A percentile compares a stretch with the other conserved stretches of the same genome.
phyloP scores from a whole-genome alignment of 2,888 invertebrate genomes.

The Leptura quadrifasciata region DNA sequence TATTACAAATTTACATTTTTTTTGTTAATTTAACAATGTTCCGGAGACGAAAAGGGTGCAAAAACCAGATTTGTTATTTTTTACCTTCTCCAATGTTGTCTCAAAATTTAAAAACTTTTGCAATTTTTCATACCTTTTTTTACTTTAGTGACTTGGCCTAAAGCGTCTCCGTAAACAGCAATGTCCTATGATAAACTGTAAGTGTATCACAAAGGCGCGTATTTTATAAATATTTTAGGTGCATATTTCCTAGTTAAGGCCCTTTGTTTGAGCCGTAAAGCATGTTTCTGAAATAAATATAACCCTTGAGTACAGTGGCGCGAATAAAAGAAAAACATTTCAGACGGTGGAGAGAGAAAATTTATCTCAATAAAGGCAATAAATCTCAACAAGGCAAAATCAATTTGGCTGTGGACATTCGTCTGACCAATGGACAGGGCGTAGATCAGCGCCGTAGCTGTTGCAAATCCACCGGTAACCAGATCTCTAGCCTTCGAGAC shows the following conservation, averaged over 20 bases:
- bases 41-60: too few relatives aligned
- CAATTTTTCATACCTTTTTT: too few relatives aligned
- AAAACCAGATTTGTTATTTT: too few relatives aligned
- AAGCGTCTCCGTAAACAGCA: background rate
- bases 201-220: slow-evolving; percentile 1
- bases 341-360: slow-evolving; percentile 58
- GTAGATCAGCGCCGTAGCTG: slow-evolving; percentile 37
- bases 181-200: slow-evolving; percentile 8
- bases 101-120: too few relatives aligned
- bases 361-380: slow-evolving; percentile 71
- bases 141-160: too few relatives aligned
- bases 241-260: slow-evolving; percentile 56
- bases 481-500: slow-evolving; percentile 67
- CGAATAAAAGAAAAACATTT: slow-evolving; percentile 54
- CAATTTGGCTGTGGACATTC: slow-evolving; percentile 67
- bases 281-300: slow-evolving; percentile 64
- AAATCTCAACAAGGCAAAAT: slow-evolving; percentile 70
- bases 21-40: too few relatives aligned
- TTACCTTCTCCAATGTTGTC: too few relatives aligned
- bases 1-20: too few relatives aligned
- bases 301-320: slow-evolving; percentile 61
- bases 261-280: slow-evolving; percentile 47
- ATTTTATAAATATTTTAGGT: slow-evolving; percentile 53
- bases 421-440: slow-evolving; percentile 61
- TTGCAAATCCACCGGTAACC: slow-evolving; percentile 64